Conservation (phyloP, 2,797 vertebrate genomes). For the Tenualosa ilisha region DNA sequence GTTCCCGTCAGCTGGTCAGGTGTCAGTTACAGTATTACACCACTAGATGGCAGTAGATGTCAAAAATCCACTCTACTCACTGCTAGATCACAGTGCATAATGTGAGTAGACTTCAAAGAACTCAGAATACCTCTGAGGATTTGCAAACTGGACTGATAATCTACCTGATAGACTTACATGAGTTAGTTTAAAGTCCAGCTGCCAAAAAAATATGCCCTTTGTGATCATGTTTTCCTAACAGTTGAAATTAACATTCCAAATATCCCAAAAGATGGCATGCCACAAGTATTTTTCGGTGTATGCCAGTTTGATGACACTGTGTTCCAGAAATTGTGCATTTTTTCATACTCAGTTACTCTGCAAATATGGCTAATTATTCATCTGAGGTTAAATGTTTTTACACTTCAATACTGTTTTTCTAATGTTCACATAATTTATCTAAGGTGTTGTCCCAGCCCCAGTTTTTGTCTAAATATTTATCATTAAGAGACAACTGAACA, state of each 20-base stretch:
- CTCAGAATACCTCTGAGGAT: background rate
- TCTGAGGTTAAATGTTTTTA: no score
- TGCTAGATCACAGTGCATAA: background rate
- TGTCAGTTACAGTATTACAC: background rate
- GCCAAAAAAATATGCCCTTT: background rate
- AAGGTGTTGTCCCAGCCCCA: no score
- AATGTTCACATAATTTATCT: no score
- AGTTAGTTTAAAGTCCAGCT: background rate
- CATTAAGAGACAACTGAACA: no score
- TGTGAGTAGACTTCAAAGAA: background rate
- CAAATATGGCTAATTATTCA: no score
- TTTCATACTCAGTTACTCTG: no score
- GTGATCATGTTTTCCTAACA: background rate
- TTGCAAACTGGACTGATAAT: background rate
- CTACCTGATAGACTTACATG: background rate
- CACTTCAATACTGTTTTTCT: no score
- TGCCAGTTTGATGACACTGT: no score
- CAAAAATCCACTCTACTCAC: background rate
- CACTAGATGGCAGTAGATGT: slow-evolving; percentile 62
- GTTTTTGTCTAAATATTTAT: no score
- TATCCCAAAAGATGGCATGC: no score
- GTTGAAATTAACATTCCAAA: background rate
- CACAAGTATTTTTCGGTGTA: no score
- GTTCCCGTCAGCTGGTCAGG: background rate
- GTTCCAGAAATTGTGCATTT: no score